phyloP scores from a whole-genome alignment of 2,797 vertebrate genomes.

The Falco columbarius region DNA sequence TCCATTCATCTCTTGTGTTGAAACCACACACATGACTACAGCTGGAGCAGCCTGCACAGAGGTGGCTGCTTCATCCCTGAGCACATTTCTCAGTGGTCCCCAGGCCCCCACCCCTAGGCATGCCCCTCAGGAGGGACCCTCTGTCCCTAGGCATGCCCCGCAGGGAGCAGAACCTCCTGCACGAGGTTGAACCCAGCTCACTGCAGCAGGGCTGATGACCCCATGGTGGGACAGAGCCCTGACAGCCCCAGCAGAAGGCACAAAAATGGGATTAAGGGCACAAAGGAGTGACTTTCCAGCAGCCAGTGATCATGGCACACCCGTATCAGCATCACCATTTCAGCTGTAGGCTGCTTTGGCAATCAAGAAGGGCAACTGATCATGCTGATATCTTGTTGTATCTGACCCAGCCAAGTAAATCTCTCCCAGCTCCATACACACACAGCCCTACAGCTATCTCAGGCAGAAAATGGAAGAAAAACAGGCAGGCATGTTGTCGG shows the following conservation, averaged over 20 bases:
- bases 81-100: neutral
- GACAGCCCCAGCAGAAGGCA: neutral
- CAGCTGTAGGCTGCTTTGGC: neutral
- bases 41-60: neutral
- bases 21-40: rapidly evolving
- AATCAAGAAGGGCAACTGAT: neutral
- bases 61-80: neutral
- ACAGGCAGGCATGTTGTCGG: neutral
- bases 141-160: too few species aligned
- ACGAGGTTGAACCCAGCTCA: neutral
- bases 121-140: too few species aligned
- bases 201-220: neutral
- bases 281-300: neutral
- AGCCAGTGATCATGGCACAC: neutral
- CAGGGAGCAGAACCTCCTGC: neutral
- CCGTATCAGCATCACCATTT: neutral
- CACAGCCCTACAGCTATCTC: neutral
- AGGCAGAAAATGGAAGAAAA: neutral
- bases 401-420: neutral
- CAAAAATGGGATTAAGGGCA: neutral
- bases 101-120: neutral
- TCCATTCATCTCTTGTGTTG: neutral
- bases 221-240: neutral
- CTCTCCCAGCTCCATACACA: neutral
- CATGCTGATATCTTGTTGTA: neutral